These are phyloP conservation scores for Parus major DNA, from an alignment of 2,113 vertebrate species.

Conservation along the genomic window DNA sequence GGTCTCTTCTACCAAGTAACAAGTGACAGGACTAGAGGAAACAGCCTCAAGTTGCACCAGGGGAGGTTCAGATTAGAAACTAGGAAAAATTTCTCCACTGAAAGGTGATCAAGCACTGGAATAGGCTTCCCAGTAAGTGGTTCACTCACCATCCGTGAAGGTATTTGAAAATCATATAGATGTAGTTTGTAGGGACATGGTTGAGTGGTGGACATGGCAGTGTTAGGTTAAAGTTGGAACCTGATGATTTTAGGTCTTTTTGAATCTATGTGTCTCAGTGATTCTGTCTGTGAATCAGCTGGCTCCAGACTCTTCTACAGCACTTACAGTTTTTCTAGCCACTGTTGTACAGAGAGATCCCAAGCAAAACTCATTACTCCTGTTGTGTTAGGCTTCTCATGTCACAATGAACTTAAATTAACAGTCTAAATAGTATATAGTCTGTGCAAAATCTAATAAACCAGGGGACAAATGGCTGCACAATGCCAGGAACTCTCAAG, in stretches of 20 bases:
- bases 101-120: background rate
- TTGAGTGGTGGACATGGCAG: background rate
- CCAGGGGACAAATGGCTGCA: background rate
- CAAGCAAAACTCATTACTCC: background rate
- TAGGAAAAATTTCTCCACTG: background rate
- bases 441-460: conserved; percentile 12
- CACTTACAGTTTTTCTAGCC: background rate
- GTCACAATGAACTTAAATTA: background rate
- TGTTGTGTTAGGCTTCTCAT: background rate
- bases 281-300: background rate
- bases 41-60: background rate
- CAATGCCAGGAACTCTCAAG: background rate
- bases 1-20: background rate
- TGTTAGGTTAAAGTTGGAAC: background rate
- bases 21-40: background rate
- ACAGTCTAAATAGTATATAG: background rate
- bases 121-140: background rate
- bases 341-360: background rate
- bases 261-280: accelerated
- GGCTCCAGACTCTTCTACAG: background rate
- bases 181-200: background rate
- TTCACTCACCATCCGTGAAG: background rate
- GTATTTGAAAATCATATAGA: background rate
- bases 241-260: background rate
- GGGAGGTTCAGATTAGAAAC: background rate